A percentile compares a stretch with the other conserved stretches of the same genome.
These are phyloP conservation scores for Myrmecobius fasciatus DNA, from an alignment of 2,113 vertebrate species.

Conservation along the genomic window DNA sequence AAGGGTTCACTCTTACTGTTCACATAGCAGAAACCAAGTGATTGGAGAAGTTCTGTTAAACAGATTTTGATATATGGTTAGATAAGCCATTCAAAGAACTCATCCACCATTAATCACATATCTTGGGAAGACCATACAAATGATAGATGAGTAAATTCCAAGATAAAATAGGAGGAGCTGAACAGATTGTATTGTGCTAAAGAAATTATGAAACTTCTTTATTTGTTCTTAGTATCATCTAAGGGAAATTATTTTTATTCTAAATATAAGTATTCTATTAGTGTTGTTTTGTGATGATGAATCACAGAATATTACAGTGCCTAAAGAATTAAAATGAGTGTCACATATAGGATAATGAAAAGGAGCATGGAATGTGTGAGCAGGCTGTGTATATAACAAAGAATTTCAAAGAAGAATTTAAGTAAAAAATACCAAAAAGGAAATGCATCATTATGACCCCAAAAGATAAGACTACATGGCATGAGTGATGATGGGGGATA, in stretches of 20 bases:
- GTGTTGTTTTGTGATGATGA: background rate
- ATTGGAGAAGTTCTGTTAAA: background rate
- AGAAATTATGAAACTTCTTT: background rate
- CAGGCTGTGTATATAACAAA: background rate
- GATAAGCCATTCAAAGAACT: background rate
- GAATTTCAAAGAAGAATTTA: background rate
- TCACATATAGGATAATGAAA: background rate
- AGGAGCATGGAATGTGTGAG: background rate
- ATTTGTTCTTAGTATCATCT: background rate
- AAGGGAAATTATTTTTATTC: too few species aligned
- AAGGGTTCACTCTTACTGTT: background rate
- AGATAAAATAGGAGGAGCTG: background rate
- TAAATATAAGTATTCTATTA: background rate
- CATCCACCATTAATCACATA: background rate
- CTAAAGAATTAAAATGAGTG: background rate
- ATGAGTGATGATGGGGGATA: background rate
- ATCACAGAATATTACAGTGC: background rate
- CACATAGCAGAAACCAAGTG: background rate
- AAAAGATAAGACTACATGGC: background rate
- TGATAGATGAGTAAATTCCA: background rate
- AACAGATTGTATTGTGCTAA: background rate
- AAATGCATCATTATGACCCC: background rate
- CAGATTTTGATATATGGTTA: background rate
- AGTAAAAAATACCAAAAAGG: background rate
- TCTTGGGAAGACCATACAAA: background rate